A percentile compares a stretch with the other conserved stretches of the same genome.
Conservation (phyloP, 1,140 invertebrate species). For the Drosophila serrata region DNA sequence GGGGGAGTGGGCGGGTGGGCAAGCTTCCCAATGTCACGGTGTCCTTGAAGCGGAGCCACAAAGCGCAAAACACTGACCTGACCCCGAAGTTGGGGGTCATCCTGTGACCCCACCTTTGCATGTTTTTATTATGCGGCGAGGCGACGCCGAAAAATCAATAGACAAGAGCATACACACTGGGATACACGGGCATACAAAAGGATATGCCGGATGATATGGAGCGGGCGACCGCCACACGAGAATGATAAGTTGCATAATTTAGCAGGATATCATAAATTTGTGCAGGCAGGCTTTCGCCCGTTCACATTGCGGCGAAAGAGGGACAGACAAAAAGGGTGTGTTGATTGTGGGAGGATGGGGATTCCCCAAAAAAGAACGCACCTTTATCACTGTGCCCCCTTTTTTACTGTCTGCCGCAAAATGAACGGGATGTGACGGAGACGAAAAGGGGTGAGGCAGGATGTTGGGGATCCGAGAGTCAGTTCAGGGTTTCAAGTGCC, state of each 20-base stretch:
- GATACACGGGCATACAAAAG: constrained; percentile 3
- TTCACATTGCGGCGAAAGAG: neutral
- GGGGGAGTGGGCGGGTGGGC: neutral
- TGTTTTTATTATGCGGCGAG: constrained; percentile 33
- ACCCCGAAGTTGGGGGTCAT: constrained; percentile 34
- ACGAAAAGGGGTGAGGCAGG: neutral
- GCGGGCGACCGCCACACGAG: constrained; percentile 26
- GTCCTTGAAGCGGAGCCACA: constrained; percentile 61
- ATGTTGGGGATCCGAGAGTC: constrained; percentile 12
- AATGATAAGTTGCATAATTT: constrained; percentile 80
- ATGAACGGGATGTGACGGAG: constrained; percentile 8
- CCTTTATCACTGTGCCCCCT: constrained; percentile 2
- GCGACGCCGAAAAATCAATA: constrained; percentile 66
- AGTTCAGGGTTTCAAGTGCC: constrained; percentile 34
- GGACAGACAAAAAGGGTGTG: neutral
- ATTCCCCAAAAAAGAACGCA: constrained; percentile 18
- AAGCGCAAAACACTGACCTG: constrained; percentile 57
- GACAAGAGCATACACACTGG: constrained; percentile 41
- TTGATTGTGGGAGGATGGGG: constrained; percentile 1
- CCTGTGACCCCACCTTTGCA: constrained; percentile 9
- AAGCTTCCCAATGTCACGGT: constrained; percentile 56
- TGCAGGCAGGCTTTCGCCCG: constrained; percentile 40
- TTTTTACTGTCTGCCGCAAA: constrained; percentile 11
- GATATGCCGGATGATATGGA: constrained; percentile 19
- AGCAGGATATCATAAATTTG: constrained; percentile 76